A percentile compares a stretch with the other conserved stretches of the same genome.
phyloP scores from a whole-genome alignment of 2,113 vertebrate species.

The Equus quagga region DNA sequence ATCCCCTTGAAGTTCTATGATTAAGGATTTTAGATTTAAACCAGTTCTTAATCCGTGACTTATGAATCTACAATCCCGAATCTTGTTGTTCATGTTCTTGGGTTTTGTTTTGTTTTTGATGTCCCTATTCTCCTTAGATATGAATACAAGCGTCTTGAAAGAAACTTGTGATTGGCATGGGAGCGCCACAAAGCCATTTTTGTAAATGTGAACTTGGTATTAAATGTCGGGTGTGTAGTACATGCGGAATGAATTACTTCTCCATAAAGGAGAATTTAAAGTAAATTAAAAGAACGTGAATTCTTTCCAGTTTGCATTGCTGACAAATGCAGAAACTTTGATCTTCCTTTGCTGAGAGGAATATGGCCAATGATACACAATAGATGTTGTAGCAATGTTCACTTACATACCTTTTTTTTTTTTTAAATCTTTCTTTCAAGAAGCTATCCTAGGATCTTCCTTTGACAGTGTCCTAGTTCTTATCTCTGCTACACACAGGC shows the following conservation, averaged over 20 bases:
- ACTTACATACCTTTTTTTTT: background rate
- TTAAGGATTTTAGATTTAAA: conserved; percentile 12
- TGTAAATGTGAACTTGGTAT: background rate
- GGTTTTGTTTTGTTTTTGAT: background rate
- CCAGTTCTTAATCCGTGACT: background rate
- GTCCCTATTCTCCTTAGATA: background rate
- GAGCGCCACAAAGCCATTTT: conserved; percentile 23
- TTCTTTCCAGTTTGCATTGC: conserved; percentile 25
- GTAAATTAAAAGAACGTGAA: conserved; percentile 49
- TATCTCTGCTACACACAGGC: conserved; percentile 55
- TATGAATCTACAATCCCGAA: background rate
- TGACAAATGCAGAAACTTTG: conserved; percentile 1
- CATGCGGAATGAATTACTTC: background rate
- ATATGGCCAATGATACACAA: background rate
- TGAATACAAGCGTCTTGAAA: background rate
- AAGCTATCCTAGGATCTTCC: conserved; percentile 46
- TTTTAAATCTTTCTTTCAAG: conserved; percentile 12
- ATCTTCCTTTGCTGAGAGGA: conserved; percentile 32
- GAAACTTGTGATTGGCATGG: background rate
- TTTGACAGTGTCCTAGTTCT: conserved; percentile 63
- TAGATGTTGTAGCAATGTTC: background rate
- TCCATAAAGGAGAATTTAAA: conserved; percentile 37
- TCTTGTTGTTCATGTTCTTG: background rate
- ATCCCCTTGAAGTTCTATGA: conserved; percentile 42
- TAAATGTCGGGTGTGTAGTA: conserved; percentile 20